These are phyloP conservation scores for Thereva unica DNA, from an alignment of 2,888 invertebrate genomes.

Conservation along the genomic window DNA sequence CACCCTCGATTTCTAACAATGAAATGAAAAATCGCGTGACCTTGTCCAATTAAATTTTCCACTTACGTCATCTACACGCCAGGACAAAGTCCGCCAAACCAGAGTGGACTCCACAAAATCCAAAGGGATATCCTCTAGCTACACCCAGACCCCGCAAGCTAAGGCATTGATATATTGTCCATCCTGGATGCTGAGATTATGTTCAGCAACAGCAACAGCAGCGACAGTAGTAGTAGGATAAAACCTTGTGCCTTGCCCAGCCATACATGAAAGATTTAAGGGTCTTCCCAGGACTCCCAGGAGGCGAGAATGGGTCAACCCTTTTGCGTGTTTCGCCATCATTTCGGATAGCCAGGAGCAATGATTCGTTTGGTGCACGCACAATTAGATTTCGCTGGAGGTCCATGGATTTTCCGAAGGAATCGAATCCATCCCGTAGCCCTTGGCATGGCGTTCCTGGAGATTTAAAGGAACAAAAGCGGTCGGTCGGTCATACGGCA, in stretches of 20 bases:
- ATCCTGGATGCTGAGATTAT: constrained; percentile 36
- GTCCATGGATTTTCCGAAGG: neutral
- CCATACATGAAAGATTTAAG: constrained; percentile 18
- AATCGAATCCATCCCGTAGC: constrained; percentile 8
- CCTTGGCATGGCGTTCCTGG: neutral
- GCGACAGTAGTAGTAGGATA: neutral
- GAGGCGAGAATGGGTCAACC: constrained; percentile 18
- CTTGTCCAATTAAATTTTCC: constrained; percentile 38
- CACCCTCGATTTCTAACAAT: too few species aligned
- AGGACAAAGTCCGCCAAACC: neutral
- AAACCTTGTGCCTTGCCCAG: constrained; percentile 3
- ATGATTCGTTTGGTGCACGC: constrained; percentile 35
- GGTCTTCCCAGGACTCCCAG: neutral
- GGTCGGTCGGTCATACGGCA: constrained; percentile 1
- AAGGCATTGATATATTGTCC: constrained; percentile 26
- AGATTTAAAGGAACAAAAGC: constrained; percentile 13
- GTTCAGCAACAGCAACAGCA: constrained; percentile 8
- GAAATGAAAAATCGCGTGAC: constrained; percentile 36
- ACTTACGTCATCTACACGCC: constrained; percentile 32
- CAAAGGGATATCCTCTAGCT: constrained; percentile 4
- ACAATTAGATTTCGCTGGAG: constrained; percentile 30
- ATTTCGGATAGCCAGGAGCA: constrained; percentile 18
- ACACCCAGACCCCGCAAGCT: neutral
- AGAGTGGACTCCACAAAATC: constrained; percentile 8
- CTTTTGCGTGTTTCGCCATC: constrained; percentile 32